Evolutionary conservation across 2,797 vertebrate species (phyloP), one percentile per base, ranked within the genome.

Genomic region (Pygocentrus nattereri): DNA sequence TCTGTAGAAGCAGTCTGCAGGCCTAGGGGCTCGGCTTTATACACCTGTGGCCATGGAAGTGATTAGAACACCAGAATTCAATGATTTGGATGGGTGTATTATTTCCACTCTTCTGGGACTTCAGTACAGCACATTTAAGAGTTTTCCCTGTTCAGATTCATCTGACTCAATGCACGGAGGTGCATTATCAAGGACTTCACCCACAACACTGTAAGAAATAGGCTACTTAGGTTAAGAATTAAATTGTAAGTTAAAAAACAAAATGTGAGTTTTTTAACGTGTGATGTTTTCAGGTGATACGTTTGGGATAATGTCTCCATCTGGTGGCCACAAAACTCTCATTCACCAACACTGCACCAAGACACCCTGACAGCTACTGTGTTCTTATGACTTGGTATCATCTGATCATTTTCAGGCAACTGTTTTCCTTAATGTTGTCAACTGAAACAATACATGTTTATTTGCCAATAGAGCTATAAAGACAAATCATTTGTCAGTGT

Each of bases 251-350:
- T n/a, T n/a, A n/a, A n/a, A n/a, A n/a, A n/a, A n/a, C n/a, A n/a
- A n/a, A n/a, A n/a, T n/a, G n/a, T n/a, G n/a, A n/a, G n/a, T n/a
- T n/a, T n/a, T n/a, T n/a, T n/a, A n/a, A n/a, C 41, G 41, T 41
- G 41, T 54, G 21, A 54, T 23, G 19, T 56, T 56, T 25, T 58
- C 21, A 23, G 27, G 13, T 3, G 4, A 30, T 3, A 30, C 30
- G 25, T 19, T 30, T 19, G 49, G 49, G 30, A 31, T 31, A 72
- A 73, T 73, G 21, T 73, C 71, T 56, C 71, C 71, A 56, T 41
- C 71, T 74, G 31, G 52, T 58, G 71, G 30, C 18, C 30, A 56
- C 2, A 34, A 18, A 69, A 23, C n/a, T 34, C 61, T 5, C 27
- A 7, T 34, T 16, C 30, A 18, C 13, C 31, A 64, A 12, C 50